Evolutionary conservation across 2,797 vertebrate genomes (phyloP).

Genomic region (Mastacembelus armatus): DNA sequence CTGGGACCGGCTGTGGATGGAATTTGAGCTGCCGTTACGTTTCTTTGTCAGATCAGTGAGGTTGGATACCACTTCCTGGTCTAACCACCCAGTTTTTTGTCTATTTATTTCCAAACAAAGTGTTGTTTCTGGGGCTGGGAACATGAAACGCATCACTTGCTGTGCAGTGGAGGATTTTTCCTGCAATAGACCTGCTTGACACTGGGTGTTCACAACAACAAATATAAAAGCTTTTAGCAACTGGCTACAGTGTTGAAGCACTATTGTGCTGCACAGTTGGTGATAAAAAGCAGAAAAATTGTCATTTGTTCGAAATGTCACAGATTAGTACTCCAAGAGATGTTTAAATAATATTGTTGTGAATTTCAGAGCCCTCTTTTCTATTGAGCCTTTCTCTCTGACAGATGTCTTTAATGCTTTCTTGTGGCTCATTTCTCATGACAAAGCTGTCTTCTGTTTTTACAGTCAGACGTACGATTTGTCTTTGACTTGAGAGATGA

Average conservation of each 20-base stretch:
- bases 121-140: constrained; percentile 31
- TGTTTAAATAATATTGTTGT: constrained; percentile 6
- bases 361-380: not conserved
- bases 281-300: constrained; percentile 4
- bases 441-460: constrained; percentile 28
- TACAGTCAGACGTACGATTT: constrained; percentile 30
- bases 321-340: constrained; percentile 5
- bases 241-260: constrained; percentile 16
- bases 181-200: constrained; percentile 39
- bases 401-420: not conserved
- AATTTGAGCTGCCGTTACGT: constrained; percentile 9
- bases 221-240: constrained; percentile 43
- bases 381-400: not conserved
- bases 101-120: constrained; percentile 46
- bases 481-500: constrained; percentile 43
- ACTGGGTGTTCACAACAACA: constrained; percentile 33
- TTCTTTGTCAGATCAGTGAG: not conserved
- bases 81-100: not conserved
- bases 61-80: not conserved
- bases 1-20: not conserved
- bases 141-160: constrained; percentile 52
- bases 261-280: constrained; percentile 20
- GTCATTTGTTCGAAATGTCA: constrained; percentile 24
- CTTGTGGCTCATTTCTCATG: constrained; percentile 4
- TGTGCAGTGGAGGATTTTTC: constrained; percentile 43